Evolutionary conservation across 2,797 vertebrate species (phyloP), one percentile per base, ranked within the genome.

Genomic region (Scolopax rusticola): DNA sequence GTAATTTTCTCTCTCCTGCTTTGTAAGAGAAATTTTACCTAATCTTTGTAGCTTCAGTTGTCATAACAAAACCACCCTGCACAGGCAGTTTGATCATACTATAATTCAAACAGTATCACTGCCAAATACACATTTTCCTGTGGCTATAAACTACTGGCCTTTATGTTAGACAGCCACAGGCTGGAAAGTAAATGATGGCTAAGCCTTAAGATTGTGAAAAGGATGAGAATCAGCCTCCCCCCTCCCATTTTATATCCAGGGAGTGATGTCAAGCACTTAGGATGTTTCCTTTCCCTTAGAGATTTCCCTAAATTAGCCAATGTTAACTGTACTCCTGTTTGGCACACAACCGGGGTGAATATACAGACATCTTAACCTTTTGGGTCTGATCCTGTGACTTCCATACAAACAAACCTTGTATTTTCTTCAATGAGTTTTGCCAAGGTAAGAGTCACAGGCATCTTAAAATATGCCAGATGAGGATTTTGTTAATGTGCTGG

Each of bases 11-110:
- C 53, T 80, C 21, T 94, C 41, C 20, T 0, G 1, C 81, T 81
- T 93, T 80, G 17, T 76, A 70, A 84, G 54, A 93, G 40, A 96
- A 89, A 86, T 89, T 90, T 88, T 90, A 53, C 74, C 54, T 95
- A 89, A 75, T 87, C 91, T 87, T 69, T 64, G 53, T 76, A 95
- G 61, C 73, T 96, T 88, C 69, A 71, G 32, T 84, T 96, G 76
- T 96, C 96, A 96, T 96, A 97, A 97, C 94, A 97, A 95, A 94
- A 93, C 71, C 57, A 51, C 65, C 77, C 59, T 56, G 86, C 86
- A 91, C 63, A 81, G 67, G 77, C 70, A 90, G 67, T 50, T 93
- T 84, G 59, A 67, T 70, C 6, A 0, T 73, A 32, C 59, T 83
- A 15, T 50, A 93, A 77, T 89, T 95, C 85, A 96, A 94, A 91